Base-by-base conservation (phyloP, 2,113 vertebrate species). In the Lasiurus borealis region DNA sequence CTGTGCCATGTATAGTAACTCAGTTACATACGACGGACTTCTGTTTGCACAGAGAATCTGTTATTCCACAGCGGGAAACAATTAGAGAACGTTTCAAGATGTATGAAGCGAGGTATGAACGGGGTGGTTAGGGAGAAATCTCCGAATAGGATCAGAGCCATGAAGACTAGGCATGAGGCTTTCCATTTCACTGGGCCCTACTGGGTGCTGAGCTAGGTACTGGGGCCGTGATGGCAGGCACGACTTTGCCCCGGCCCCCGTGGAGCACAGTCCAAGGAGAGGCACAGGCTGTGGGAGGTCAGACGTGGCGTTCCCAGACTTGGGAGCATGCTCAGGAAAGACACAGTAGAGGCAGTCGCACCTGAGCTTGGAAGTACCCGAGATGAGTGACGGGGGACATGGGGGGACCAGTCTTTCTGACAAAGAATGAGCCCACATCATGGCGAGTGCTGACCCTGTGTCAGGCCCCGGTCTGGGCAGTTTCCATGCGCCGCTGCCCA, bases 41-140 rank as follows among this genome's bases (percentile, higher is more conserved):
- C 27, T 48, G 5, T 44, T 75, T 40, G 31, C 77, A 34, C 77
- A 36, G 68, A 91, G 80, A n/a, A 72, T 62, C 91, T 78, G 0
- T 85, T 78, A 68, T 71, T 84, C 57, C 62, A 44, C 66, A 5
- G 72, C 40, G 88, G n/a, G 96, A 73, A 88, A 44, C 88, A 54
- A n/a, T 81, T 72, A 59, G 83, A 85, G 91, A 92, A 54, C 44
- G 59, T 77, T 88, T 85, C 71, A 62, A 50, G 88, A 85, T 62
- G 66, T 48, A 14, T 85, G 88, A 82, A 54, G n/a, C 21, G 44
- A 82, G 69, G n/a, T 57, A 31, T 52, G 92, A 52, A 36, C 75
- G 76, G 40, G 50, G 40, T 76, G 82, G 62, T 83, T 21, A 62
- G 68, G 52, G 66, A 62, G 50, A 66, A 11, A 15, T 57, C 91